Percentiles rank a stretch among this genome's conserved stretches.
Evolutionary conservation across 2,113 vertebrate genomes (phyloP).

Genomic region (Pica pica): DNA sequence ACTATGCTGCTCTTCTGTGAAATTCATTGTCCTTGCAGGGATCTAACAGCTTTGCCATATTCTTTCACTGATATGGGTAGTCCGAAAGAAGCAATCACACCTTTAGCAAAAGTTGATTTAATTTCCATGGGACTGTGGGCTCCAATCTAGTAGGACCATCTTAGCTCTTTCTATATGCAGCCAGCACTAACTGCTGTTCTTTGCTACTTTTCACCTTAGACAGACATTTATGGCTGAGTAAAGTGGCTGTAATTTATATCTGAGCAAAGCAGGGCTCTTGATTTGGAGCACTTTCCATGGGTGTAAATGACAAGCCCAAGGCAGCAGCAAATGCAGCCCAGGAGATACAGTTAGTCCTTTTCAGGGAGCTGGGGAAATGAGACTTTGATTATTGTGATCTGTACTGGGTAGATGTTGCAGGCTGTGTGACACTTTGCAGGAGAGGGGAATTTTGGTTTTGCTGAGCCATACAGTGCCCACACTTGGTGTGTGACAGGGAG

Average conservation of each 20-base stretch:
- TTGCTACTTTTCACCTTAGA: not conserved
- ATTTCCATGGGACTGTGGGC: not conserved
- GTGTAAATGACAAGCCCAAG: conserved; percentile 16
- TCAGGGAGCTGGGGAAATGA: not conserved
- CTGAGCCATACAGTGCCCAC: not conserved
- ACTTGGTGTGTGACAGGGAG: rapidly evolving
- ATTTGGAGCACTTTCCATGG: not conserved
- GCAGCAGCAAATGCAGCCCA: not conserved
- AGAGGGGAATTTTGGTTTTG: not conserved
- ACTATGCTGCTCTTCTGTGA: not conserved
- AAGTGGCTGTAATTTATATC: conserved; percentile 18
- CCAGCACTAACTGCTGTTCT: not conserved
- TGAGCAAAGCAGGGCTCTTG: not conserved
- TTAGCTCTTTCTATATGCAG: not conserved
- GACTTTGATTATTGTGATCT: not conserved
- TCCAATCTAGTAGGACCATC: not conserved
- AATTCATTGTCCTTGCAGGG: not conserved
- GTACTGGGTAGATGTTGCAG: not conserved
- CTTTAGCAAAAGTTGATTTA: not conserved
- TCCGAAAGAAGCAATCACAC: not conserved
- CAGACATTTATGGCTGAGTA: not conserved
- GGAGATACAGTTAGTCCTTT: not conserved
- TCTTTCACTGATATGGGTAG: not conserved
- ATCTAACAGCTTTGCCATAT: not conserved
- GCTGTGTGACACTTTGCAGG: not conserved